Conservation (phyloP, 1,140 invertebrate genomes). For the Drosophila pruinosa region DNA sequence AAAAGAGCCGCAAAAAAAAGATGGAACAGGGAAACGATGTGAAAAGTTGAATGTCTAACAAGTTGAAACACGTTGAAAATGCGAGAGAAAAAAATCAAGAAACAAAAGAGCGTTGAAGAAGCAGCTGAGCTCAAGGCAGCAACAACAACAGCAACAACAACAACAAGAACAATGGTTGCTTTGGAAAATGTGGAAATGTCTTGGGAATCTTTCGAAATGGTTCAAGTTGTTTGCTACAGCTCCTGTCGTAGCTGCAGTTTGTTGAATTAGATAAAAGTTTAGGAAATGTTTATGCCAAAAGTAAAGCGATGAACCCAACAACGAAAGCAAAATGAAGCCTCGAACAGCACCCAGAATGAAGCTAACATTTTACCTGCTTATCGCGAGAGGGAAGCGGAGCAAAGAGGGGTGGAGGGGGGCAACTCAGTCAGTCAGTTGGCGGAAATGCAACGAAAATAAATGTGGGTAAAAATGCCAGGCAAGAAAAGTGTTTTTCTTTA, state of each 20-base stretch:
- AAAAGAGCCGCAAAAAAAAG: slow-evolving; percentile 22
- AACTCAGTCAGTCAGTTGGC: slow-evolving; percentile 51
- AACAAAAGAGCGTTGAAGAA: slow-evolving; percentile 29
- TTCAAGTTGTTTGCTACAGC: slow-evolving; percentile 37
- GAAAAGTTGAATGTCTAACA: slow-evolving; percentile 77
- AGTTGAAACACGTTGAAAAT: slow-evolving; percentile 71
- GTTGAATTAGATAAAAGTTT: slow-evolving; percentile 80
- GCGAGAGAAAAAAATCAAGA: slow-evolving; percentile 43
- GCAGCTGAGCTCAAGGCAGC: slow-evolving; percentile 31
- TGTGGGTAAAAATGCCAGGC: slow-evolving; percentile 70
- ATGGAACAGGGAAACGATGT: slow-evolving; percentile 62
- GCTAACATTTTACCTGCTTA: slow-evolving; percentile 18
- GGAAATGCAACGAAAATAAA: slow-evolving; percentile 77
- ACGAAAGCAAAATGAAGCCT: slow-evolving; percentile 31
- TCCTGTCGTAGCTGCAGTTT: slow-evolving; percentile 54
- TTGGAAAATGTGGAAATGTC: slow-evolving; percentile 78
- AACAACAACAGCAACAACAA: slow-evolving; percentile 46
- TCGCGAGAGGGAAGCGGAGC: background rate
- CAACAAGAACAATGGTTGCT: slow-evolving; percentile 68
- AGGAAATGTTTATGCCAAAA: slow-evolving; percentile 79
- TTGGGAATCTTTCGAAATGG: slow-evolving; percentile 76
- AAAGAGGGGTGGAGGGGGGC: background rate
- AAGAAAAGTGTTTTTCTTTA: slow-evolving; percentile 43
- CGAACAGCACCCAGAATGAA: background rate
- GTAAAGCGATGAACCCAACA: slow-evolving; percentile 37